phyloP scores from a whole-genome alignment of 1,140 invertebrate genomes.

The Potamilus streckersoni region DNA sequence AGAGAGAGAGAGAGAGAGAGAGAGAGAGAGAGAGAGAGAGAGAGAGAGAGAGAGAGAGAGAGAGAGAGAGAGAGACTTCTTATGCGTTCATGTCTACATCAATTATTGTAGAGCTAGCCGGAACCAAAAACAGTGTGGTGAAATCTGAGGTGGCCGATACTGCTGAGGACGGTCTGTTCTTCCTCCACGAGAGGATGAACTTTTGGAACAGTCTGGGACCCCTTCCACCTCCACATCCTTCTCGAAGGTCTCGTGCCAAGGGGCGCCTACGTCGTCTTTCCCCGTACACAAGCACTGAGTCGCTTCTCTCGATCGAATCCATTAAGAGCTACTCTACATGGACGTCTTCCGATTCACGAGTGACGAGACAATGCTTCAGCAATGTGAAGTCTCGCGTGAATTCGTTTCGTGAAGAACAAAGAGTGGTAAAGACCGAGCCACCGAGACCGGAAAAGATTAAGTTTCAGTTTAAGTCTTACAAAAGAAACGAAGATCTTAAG shows the following conservation, averaged over 20 bases:
- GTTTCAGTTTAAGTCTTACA: slow-evolving; percentile 23
- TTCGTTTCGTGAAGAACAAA: slow-evolving; percentile 11
- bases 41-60: no score
- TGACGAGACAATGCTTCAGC: neutral
- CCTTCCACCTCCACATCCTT: slow-evolving; percentile 24
- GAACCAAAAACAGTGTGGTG: neutral
- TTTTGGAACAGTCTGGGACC: slow-evolving; percentile 30
- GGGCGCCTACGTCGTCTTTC: slow-evolving; percentile 18
- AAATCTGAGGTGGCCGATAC: neutral
- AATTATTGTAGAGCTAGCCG: no score
- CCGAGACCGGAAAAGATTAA: slow-evolving; percentile 27
- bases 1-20: no score
- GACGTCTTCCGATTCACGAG: neutral
- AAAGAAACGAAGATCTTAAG: slow-evolving; percentile 16
- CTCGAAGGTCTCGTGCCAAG: neutral
- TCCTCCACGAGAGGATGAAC: slow-evolving; percentile 11
- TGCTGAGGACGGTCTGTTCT: slow-evolving; percentile 11
- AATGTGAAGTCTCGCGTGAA: slow-evolving; percentile 1
- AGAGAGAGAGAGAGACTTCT: no score
- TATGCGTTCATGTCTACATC: no score
- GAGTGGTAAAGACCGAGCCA: slow-evolving; percentile 10
- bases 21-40: no score
- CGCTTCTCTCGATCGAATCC: slow-evolving; percentile 19
- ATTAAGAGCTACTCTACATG: slow-evolving; percentile 3
- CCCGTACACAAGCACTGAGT: slow-evolving; percentile 26